Conservation (phyloP, 2,797 vertebrate species). For the Martes flavigula region DNA sequence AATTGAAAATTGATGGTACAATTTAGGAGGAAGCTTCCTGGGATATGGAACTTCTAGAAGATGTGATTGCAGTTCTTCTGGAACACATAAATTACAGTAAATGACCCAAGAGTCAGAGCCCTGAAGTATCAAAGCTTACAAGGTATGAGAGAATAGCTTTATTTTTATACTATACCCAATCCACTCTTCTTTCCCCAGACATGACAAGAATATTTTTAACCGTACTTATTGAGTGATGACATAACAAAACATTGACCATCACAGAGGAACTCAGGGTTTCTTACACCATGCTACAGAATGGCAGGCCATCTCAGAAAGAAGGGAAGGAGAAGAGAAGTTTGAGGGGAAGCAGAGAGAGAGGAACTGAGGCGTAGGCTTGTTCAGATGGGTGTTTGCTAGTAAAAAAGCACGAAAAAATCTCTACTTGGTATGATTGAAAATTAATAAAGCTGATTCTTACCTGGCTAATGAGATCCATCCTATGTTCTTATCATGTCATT, state of each 20-base stretch:
- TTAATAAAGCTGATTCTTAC: background rate
- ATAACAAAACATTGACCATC: background rate
- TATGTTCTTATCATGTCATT: background rate
- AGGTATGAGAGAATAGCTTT: background rate
- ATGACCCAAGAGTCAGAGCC: constrained; percentile 16
- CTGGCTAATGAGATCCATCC: background rate
- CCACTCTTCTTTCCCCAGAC: background rate
- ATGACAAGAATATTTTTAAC: background rate
- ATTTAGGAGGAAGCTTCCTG: constrained; percentile 57
- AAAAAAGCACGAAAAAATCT: background rate
- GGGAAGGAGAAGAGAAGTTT: background rate
- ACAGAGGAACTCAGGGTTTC: background rate
- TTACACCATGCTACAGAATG: background rate
- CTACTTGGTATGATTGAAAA: background rate
- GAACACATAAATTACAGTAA: constrained; percentile 62
- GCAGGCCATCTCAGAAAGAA: background rate
- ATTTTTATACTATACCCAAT: background rate
- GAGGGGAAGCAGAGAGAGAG: background rate
- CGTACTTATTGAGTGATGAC: background rate
- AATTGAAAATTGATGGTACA: constrained; percentile 69
- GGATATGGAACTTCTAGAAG: constrained; percentile 55
- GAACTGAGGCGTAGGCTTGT: background rate
- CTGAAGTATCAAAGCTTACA: background rate
- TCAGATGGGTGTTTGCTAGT: background rate
- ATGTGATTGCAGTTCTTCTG: constrained; percentile 58